Conservation (phyloP, 2,797 vertebrate genomes). For the Iguana delicatissima region DNA sequence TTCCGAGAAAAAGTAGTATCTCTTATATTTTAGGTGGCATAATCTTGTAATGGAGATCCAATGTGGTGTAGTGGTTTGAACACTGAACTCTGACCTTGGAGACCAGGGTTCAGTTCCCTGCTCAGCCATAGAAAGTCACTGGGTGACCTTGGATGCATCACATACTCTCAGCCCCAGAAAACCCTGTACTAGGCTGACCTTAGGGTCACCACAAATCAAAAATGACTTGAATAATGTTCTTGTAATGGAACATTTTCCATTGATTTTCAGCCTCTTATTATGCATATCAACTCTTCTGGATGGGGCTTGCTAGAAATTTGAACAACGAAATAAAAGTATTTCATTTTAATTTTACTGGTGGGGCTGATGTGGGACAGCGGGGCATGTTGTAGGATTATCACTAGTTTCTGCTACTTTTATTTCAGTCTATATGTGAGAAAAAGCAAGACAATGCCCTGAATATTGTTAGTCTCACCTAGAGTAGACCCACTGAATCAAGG, state of each 20-base stretch:
- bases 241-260: constrained; percentile 2
- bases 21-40: neutral
- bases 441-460: too few species aligned
- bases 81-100: too few species aligned
- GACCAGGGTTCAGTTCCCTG: too few species aligned
- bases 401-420: neutral
- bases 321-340: neutral
- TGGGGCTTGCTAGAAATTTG: neutral
- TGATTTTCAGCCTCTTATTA: neutral
- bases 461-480: neutral
- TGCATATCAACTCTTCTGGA: neutral
- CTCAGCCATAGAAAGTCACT: too few species aligned
- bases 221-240: neutral
- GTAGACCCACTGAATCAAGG: too few species aligned
- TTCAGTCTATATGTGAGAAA: neutral
- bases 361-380: neutral
- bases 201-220: too few species aligned
- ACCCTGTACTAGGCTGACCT: too few species aligned
- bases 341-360: neutral
- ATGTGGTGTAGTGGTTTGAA: too few species aligned
- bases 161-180: too few species aligned
- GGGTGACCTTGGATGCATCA: too few species aligned
- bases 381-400: too few species aligned
- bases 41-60: neutral
- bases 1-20: neutral